Conservation (phyloP, 2,113 vertebrate genomes). For the Gallinago media region DNA sequence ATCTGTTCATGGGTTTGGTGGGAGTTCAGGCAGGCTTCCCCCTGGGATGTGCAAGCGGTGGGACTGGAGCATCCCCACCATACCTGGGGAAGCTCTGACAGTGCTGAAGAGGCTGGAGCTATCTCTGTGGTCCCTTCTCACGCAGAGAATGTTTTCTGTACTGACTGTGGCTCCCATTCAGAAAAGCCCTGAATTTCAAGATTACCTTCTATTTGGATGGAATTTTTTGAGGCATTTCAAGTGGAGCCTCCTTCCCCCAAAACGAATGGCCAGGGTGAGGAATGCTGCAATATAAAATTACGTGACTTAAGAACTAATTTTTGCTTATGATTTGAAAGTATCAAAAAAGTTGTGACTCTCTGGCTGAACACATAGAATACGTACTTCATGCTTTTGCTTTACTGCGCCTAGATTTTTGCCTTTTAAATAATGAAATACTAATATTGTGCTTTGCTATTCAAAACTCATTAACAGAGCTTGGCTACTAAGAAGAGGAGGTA, state of each 20-base stretch:
- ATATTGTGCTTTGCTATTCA: background rate
- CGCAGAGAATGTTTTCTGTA: fast-evolving
- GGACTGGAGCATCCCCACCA: background rate
- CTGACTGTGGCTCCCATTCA: background rate
- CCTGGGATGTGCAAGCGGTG: background rate
- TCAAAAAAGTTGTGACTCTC: background rate
- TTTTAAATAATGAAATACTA: background rate
- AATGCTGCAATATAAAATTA: background rate
- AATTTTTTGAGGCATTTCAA: background rate
- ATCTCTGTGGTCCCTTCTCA: background rate
- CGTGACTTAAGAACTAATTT: background rate
- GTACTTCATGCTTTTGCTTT: background rate
- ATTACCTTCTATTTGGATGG: background rate
- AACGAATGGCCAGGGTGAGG: background rate
- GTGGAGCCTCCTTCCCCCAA: background rate
- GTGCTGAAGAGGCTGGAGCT: background rate
- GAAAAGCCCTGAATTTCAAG: background rate
- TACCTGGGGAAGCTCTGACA: background rate
- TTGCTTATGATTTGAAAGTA: background rate
- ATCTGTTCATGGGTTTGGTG: background rate
- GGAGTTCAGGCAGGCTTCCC: fast-evolving
- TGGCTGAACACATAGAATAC: background rate
- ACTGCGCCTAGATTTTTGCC: background rate
- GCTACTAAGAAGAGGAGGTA: background rate
- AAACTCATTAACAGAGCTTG: background rate